Evolutionary conservation across 2,113 vertebrate species (phyloP).

Genomic region (Phalacrocorax brasilianus): DNA sequence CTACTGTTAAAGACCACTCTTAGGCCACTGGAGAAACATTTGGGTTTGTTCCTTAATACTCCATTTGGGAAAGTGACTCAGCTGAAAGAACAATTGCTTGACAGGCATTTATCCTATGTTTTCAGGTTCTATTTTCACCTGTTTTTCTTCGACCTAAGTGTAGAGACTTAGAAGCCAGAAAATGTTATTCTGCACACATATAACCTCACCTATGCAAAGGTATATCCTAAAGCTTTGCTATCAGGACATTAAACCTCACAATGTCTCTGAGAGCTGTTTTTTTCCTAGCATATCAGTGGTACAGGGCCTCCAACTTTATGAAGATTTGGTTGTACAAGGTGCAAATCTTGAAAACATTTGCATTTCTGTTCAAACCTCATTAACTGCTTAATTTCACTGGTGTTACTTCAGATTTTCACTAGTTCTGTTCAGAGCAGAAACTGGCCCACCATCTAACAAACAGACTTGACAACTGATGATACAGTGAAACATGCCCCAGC

Average conservation of each 20-base stretch:
- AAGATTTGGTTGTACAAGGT: background rate
- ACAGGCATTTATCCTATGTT: background rate
- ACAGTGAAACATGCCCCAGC: background rate
- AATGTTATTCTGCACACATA: background rate
- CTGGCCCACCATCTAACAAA: background rate
- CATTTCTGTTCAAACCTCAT: background rate
- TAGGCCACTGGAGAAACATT: background rate
- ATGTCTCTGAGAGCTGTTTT: fast-evolving
- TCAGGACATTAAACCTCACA: background rate
- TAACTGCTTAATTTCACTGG: background rate
- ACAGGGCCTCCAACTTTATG: background rate
- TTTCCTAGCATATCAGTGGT: background rate
- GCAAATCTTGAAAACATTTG: background rate
- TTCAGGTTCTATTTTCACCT: background rate
- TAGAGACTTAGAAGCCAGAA: background rate
- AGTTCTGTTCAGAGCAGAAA: background rate
- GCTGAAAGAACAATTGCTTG: background rate
- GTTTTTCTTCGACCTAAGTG: background rate
- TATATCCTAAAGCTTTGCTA: background rate
- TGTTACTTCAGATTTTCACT: background rate
- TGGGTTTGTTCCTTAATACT: background rate
- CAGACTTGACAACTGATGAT: background rate
- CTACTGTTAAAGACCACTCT: background rate
- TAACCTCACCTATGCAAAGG: background rate
- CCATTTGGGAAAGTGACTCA: background rate